Base-by-base conservation (phyloP, 2,888 invertebrate species). In the Choristoneura rosaceana region DNA sequence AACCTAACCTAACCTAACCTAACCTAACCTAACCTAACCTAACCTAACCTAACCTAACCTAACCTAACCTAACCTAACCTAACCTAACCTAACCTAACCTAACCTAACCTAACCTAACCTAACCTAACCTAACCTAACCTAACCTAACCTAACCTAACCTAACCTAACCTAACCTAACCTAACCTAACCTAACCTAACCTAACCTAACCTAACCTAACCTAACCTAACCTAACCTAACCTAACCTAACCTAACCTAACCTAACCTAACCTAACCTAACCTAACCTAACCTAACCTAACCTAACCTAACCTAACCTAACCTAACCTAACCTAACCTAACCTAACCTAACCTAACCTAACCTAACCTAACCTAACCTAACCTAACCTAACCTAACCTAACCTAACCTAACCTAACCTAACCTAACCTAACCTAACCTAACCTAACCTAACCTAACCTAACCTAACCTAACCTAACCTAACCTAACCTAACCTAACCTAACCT, bases 41-140 rank as follows among this genome's bases (percentile, higher is more conserved):
- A 70, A 70, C 70, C 74, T 70, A 74, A 74, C 70, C 74, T 70
- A 70, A 70, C 70, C 74, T 70, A 70, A 74, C 70, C 70, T 74
- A 74, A 74, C 74, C 70, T 74, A 70, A 73, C 73, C 73, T 74
- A 74, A 74, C 74, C 74, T 74, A 74, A 73, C 73, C 73, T 73
- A 73, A 73, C 74, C 74, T 74, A 74, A 74, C 74, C 74, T 74
- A 74, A 74, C 74, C 73, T 73, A 73, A 73, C 73, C 73, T 73
- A 73, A 73, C 68, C 73, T 73, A 73, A 73, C 73, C 74, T 74
- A 74, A 74, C 74, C 73, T 73, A 73, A 73, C 73, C 73, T 74
- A 74, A 74, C 74, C 74, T 74, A 74, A 74, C 74, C 74, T 74
- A 74, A 74, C 74, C 74, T 74, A 74, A 74, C 74, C 74, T 74